Percentiles rank a stretch among this genome's conserved stretches.
Evolutionary conservation across 1,140 invertebrate genomes (phyloP).

Genomic region (Pseudomyrmex concolor): DNA sequence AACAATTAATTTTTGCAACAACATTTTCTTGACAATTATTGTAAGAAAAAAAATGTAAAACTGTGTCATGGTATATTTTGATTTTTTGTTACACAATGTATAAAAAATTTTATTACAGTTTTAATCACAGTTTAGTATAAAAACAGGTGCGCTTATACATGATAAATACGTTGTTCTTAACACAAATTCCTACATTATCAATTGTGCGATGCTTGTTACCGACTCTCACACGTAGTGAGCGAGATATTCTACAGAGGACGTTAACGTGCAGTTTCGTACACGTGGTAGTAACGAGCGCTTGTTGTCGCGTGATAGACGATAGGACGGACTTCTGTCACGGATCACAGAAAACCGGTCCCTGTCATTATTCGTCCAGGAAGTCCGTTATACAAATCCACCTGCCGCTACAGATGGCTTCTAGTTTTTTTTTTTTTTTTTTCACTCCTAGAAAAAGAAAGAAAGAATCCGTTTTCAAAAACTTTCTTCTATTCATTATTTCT

Average conservation of each 20-base stretch:
- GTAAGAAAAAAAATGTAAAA: no score
- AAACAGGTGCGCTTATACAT: background rate
- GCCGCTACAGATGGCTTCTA: slow-evolving; percentile 17
- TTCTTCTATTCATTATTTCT: slow-evolving; percentile 85
- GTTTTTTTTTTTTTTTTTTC: slow-evolving; percentile 30
- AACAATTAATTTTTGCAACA: background rate
- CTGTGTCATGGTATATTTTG: no score
- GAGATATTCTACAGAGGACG: slow-evolving; percentile 28
- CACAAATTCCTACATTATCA: slow-evolving; percentile 8
- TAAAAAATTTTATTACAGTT: background rate
- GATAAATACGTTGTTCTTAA: background rate
- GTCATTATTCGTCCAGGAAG: slow-evolving; percentile 62
- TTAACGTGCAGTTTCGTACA: background rate
- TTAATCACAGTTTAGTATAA: background rate
- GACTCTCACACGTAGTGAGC: background rate
- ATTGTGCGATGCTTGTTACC: background rate
- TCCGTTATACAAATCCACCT: slow-evolving; percentile 53
- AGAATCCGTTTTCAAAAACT: slow-evolving; percentile 75
- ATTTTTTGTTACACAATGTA: no score
- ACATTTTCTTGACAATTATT: background rate
- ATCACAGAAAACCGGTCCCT: slow-evolving; percentile 51
- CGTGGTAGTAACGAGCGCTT: background rate
- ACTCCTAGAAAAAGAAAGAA: background rate
- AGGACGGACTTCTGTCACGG: slow-evolving; percentile 30
- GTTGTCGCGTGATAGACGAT: slow-evolving; percentile 45